Percentiles rank a stretch among this genome's conserved stretches.
These are phyloP conservation scores for Lytechinus variegatus DNA, from an alignment of 35 echinoderm and acorn worm species.

Conservation along the genomic window DNA sequence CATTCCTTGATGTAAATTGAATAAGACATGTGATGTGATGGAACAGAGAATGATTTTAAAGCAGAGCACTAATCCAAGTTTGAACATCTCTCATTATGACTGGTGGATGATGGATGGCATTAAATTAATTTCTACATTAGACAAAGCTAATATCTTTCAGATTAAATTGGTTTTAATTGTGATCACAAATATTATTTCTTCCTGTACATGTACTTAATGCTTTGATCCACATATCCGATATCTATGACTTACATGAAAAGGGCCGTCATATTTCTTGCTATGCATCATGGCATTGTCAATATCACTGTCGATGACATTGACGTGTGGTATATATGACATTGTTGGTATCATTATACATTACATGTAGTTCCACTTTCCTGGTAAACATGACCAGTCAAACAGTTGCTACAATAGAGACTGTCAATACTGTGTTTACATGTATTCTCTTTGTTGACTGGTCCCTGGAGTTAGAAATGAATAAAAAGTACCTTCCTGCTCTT, in stretches of 20 bases:
- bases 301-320: background rate
- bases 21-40: background rate
- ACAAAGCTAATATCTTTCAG: background rate
- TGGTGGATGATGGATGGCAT: too few relatives aligned
- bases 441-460: background rate
- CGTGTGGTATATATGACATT: background rate
- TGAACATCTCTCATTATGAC: background rate
- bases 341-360: background rate
- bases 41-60: background rate
- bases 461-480: background rate
- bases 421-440: background rate
- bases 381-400: slow-evolving; percentile 11
- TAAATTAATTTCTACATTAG: background rate
- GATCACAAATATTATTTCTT: background rate
- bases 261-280: background rate
- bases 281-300: background rate
- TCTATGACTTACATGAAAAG: too few relatives aligned
- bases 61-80: background rate
- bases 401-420: background rate
- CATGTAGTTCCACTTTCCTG: background rate
- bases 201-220: background rate
- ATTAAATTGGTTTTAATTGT: background rate
- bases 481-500: background rate
- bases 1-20: slow-evolving; percentile 6
- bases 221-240: too few relatives aligned